A percentile compares a stretch with the other conserved stretches of the same genome.
phyloP scores from a whole-genome alignment of 2,797 vertebrate species.

The Pitangus sulphuratus region DNA sequence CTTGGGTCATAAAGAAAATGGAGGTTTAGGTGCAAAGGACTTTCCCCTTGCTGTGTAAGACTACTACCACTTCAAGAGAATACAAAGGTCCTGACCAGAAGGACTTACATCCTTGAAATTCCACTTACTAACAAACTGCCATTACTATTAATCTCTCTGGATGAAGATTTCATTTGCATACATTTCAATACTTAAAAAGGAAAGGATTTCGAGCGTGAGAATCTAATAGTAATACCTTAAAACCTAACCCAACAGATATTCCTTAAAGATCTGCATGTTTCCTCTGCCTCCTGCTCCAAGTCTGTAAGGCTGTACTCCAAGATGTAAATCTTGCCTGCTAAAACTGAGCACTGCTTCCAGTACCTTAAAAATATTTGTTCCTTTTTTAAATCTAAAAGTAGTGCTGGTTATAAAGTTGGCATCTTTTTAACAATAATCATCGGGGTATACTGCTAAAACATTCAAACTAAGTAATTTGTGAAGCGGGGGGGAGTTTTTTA shows the following conservation, averaged over 20 bases:
- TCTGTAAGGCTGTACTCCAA: not conserved
- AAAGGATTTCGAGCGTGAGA: not conserved
- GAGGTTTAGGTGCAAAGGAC: not conserved
- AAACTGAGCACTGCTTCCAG: not conserved
- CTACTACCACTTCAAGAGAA: not conserved
- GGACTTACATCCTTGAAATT: not conserved
- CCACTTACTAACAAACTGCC: not conserved
- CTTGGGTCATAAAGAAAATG: not conserved
- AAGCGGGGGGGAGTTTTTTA: not conserved
- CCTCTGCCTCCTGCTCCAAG: not conserved
- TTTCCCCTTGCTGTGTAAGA: not conserved
- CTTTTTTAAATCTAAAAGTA: not conserved
- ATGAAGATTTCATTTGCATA: not conserved
- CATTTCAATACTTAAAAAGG: not conserved
- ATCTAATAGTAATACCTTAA: not conserved
- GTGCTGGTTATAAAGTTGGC: not conserved
- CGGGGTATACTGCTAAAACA: not conserved
- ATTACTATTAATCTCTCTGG: not conserved
- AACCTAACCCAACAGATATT: not conserved
- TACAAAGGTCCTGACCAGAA: not conserved
- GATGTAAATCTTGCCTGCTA: not conserved
- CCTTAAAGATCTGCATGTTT: not conserved
- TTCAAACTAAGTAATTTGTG: not conserved
- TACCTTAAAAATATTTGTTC: not conserved
- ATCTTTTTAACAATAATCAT: not conserved